Base-by-base conservation (phyloP, 1,140 invertebrate species). In the Pissodes strobi region DNA sequence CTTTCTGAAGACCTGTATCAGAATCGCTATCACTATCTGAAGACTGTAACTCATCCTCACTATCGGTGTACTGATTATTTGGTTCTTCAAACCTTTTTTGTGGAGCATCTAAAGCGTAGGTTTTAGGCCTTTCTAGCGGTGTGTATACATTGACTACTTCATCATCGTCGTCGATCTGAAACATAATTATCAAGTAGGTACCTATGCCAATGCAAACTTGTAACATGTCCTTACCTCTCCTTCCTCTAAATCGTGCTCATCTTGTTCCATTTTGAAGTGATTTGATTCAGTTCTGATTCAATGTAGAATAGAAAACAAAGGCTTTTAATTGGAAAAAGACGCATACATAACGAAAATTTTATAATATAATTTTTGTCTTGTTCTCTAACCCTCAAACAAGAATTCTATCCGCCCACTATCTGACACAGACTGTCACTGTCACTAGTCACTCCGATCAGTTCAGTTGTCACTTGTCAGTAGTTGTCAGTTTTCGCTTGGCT, bases 21-120 rank as follows among this genome's bases (percentile, higher is more conserved):
- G 79, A 78, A 68, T 82, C 77, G 78, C 81, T 79, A 70, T 81
- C 73, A 58, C 79, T 81, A 72, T 81, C 79, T 22, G 71, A 66
- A 51, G 82, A 69, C 55, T 81, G 67, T 52, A 81, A 72, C 23
- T 80, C 70, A 18, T 82, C 82, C 37, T 83, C 83, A 55, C 71
- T 73, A 2, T 76, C 75, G 30, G 60, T 67, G 52, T 69, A 67
- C 10, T 43, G 66, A 19, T 66, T 71, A 39, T 39, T 23, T 5
- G 59, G 39, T 22, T 59, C 38, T n/a, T 71, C 67, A 12, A 77
- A 56, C 41, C 79, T 75, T 48, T 74, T 76, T 30, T 74, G 71
- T 46, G 75, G 76, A 9, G 69, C 72, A 61, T 61, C 57, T 12
- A 55, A 18, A n/a, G 71, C 67, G 53, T 74, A 72, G 37, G 66